Base-by-base conservation (phyloP, 2,797 vertebrate species). In the Halcyon chelicuti region DNA sequence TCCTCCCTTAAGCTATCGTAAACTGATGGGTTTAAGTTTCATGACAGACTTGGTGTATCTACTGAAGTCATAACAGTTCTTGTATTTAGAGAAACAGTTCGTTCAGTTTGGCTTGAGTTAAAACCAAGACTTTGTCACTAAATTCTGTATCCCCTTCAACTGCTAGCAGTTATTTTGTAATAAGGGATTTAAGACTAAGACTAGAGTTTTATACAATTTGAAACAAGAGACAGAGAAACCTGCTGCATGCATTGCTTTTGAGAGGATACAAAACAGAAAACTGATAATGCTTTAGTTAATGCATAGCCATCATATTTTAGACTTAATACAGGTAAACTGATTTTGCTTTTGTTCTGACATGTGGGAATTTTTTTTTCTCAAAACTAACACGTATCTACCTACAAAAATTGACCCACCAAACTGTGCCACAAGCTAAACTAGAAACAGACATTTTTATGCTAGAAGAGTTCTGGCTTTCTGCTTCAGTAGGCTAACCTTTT, bases 271-370 rank as follows among this genome's bases (percentile, higher is more conserved):
- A 44, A 71, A 60, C n/a, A 51, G 20, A 84, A 75, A 52, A 40
- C 14, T 49, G 20, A 7, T 33, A 19, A 6, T 44, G 18, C 3
- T 7, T 49, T 72, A 58, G 31, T 66, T 93, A 66, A 47, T 86
- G 25, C 3, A 4, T 75, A 78, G 10, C 42, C 22, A 17, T 81
- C 3, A 2, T 33, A 26, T 39, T 90, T 82, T 65, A 42, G 35
- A 33, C 35, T 63, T 54, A 23, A 6, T 74, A 28, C 23, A 58
- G n/a, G 21, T n/a, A 57, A 82, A 51, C 4, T 42, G 25, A 17
- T 85, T 80, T 77, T 89, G 11, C 21, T 83, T 75, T 73, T 74
- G 12, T 62, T 68, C n/a, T 57, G 62, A 90, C 31, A 75, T 72
- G 11, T 8, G 75, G 33, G 37, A 46, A 1, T 44, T 46, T 61